Evolutionary conservation across 2,888 invertebrate genomes (phyloP), one percentile per base, ranked within the genome.

Genomic region (Byasa hedistus): DNA sequence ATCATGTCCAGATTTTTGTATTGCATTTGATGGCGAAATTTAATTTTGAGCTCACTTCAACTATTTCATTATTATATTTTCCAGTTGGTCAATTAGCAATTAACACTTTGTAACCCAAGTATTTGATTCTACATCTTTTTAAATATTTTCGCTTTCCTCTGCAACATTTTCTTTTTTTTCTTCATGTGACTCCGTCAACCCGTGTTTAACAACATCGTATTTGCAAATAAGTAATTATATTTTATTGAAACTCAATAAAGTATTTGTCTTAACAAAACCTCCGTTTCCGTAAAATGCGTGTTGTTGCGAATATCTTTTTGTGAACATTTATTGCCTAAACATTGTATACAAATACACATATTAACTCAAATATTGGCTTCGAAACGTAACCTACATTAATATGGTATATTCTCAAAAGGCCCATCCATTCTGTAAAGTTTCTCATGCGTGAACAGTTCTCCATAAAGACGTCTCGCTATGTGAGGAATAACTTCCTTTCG

Each of bases 401-500:
- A 44, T 57, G 61, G 62, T 66, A 48, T 62, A 66, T 58, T 52
- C 67, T 39, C 56, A 36, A 60, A 57, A 51, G 59, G 64, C 60
- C 56, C 63, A 64, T 64, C 39, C 57, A 70, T 72, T 68, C 60
- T 68, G 68, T 71, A 75, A 73, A 73, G 72, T 76, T 73, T 76
- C 75, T 76, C 74, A 75, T 71, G 74, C 70, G 78, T 79, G 78
- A 79, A 82, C 79, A 74, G 78, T 73, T 72, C 70, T 72, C 76
- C 75, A 84, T 85, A 84, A 85, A 86, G 84, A 83, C 78, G 85
- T 85, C 83, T 78, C 77, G 78, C 77, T 79, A 77, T 81, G 77
- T 79, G 79, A 83, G 76, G 76, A 75, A 82, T 77, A 76, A 79
- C 79, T 85, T 84, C 85, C 85, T 85, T 77, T 79, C 70, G 72